Evolutionary conservation across 2,888 invertebrate species (phyloP), one percentile per base, ranked within the genome.

Genomic region (Epistrophe eligans): DNA sequence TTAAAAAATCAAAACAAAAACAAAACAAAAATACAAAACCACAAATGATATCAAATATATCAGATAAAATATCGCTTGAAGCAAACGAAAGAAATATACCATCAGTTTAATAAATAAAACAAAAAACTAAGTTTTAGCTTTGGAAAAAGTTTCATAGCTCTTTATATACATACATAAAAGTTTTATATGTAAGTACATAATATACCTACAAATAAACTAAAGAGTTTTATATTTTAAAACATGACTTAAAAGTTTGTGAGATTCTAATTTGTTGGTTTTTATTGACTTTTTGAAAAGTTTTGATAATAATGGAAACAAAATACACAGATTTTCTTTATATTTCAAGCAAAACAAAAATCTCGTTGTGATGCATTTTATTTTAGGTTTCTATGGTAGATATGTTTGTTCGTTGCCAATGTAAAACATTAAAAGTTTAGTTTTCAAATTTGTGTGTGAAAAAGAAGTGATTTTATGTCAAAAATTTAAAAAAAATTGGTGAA

Each of bases 221-320:
- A 64, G 50, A 35, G 13, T 66, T 66, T 66, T 45, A 17, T 48
- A 13, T 60, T 60, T n/a, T 57, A 28, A 28, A 45, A 64, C 35
- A 67, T 8, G 35, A 67, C 50, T 38, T 50, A 50, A 67, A 66
- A 67, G 35, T 50, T 35, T 50, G 19, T 67, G 15, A 24, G 24
- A 55, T 70, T 70, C 35, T 55, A 70, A 55, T 70, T 70, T 70
- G 50, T 19, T 4, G 50, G 35, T 19, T 70, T 66, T 70, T 52
- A 70, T 50, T 70, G 70, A 70, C 70, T 70, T 38, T 70, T 55
- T 70, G 67, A 50, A 24, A 66, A 67, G 19, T 67, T 64, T 48
- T 64, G 45, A 28, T n/a, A 45, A 32, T 17, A 64, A 28, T 45
- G 7, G n/a, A 43, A 24, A 35, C 11, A 43, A 28, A 62, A 45